A percentile compares a stretch with the other conserved stretches of the same genome.
These are phyloP conservation scores for Etheostoma nigrum DNA, from an alignment of 2,797 vertebrate genomes.

Conservation along the genomic window DNA sequence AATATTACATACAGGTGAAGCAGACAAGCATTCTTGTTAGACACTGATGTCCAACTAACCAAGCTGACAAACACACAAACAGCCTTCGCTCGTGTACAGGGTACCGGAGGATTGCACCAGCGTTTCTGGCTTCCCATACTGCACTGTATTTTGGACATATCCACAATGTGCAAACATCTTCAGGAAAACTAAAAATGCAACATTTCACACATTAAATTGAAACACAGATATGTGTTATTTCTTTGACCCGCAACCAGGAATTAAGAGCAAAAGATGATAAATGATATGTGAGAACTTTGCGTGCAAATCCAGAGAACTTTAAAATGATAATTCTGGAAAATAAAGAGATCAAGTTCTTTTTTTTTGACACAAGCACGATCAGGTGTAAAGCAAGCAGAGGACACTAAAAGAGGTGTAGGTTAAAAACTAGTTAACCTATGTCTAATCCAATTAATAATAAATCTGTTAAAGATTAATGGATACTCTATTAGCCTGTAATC, in stretches of 20 bases:
- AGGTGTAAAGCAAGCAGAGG: background rate
- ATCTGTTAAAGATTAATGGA: conserved; percentile 30
- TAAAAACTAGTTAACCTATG: conserved; percentile 3
- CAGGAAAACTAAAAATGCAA: background rate
- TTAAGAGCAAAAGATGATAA: background rate
- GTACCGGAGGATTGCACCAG: conserved; percentile 15
- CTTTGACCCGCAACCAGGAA: background rate
- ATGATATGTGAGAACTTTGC: background rate
- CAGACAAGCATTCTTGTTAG: conserved; percentile 51
- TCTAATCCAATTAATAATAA: conserved; percentile 39
- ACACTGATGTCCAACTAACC: conserved; percentile 49
- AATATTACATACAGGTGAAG: conserved; percentile 58
- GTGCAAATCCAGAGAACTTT: background rate
- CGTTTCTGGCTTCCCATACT: conserved; percentile 8
- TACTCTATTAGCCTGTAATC: conserved; percentile 5
- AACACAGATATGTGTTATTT: background rate
- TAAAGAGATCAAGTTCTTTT: background rate
- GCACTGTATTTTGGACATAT: conserved; percentile 1
- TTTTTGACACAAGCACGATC: background rate
- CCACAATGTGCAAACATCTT: background rate
- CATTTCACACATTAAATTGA: conserved; percentile 5
- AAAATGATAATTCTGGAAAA: conserved; percentile 1
- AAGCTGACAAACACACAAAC: conserved; percentile 47
- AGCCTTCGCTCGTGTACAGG: conserved; percentile 17
- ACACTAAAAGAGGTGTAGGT: background rate